A percentile compares a stretch with the other conserved stretches of the same genome.
Evolutionary conservation across 2,797 vertebrate species (phyloP).

Genomic region (Sebastes paucispinis): DNA sequence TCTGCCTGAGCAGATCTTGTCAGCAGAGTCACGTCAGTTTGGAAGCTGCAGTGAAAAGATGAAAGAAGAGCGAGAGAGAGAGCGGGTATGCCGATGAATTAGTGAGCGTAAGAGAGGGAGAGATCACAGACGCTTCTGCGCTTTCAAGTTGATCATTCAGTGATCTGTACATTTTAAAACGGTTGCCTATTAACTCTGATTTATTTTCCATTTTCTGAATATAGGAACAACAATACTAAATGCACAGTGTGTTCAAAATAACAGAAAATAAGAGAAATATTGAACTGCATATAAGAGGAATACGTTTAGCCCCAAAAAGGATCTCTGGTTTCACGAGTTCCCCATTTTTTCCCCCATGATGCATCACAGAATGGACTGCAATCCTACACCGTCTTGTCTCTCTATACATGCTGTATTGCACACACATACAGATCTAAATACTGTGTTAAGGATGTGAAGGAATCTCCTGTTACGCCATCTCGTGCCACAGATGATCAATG

Average conservation of each 20-base stretch:
- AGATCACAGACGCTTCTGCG: neutral
- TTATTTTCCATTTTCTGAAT: neutral
- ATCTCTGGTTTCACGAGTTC: neutral
- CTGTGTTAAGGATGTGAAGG: neutral
- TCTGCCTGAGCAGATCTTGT: slow-evolving; percentile 30
- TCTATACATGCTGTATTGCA: neutral
- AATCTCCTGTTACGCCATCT: slow-evolving; percentile 23
- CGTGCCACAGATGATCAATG: neutral
- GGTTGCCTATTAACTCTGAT: neutral
- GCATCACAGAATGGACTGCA: neutral
- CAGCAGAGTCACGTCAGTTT: slow-evolving; percentile 1
- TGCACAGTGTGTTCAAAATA: neutral
- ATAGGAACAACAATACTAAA: neutral
- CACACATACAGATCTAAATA: neutral
- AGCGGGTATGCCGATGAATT: neutral
- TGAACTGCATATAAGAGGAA: neutral
- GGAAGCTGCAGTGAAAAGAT: slow-evolving; percentile 21
- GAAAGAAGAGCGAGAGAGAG: neutral
- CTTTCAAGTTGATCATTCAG: neutral
- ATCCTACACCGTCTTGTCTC: neutral
- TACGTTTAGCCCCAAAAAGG: neutral
- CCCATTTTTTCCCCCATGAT: neutral
- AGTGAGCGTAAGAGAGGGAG: neutral
- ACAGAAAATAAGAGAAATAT: neutral
- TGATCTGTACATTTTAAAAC: neutral